These are phyloP conservation scores for Eretmochelys imbricata DNA, from an alignment of 2,113 vertebrate species.

Conservation along the genomic window DNA sequence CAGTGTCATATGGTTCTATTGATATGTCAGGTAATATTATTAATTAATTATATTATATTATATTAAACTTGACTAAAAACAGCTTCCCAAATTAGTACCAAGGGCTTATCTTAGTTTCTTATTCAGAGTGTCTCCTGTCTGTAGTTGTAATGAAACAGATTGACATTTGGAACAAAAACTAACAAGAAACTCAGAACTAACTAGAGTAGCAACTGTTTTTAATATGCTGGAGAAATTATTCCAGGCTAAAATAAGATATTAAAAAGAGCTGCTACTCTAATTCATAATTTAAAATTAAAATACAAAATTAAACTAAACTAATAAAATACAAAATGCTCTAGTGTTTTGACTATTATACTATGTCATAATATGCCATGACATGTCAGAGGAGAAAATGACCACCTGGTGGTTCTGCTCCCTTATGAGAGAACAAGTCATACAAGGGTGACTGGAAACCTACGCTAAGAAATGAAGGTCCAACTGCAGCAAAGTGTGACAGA, in stretches of 20 bases:
- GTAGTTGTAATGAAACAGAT: slow-evolving; percentile 7
- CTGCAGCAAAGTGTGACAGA: too few relatives aligned
- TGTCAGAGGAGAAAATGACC: background rate
- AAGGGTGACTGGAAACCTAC: too few relatives aligned
- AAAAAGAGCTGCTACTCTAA: background rate
- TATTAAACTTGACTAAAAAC: background rate
- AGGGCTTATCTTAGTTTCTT: background rate
- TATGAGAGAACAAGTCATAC: too few relatives aligned
- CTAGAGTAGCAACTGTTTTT: slow-evolving; percentile 12
- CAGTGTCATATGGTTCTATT: background rate
- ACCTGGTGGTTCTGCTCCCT: background rate
- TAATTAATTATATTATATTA: background rate
- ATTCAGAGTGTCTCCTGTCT: background rate
- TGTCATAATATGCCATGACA: accelerated
- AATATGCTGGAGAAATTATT: background rate
- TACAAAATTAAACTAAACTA: background rate
- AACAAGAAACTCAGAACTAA: background rate
- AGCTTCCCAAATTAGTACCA: slow-evolving; percentile 19
- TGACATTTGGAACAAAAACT: slow-evolving; percentile 14
- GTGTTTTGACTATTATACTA: accelerated
- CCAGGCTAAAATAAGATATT: background rate
- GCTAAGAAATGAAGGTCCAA: too few relatives aligned
- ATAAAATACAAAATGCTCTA: accelerated
- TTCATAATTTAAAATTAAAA: background rate
- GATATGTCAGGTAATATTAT: background rate